These are phyloP conservation scores for Musca vetustissima DNA, from an alignment of 1,140 invertebrate genomes.

Conservation along the genomic window DNA sequence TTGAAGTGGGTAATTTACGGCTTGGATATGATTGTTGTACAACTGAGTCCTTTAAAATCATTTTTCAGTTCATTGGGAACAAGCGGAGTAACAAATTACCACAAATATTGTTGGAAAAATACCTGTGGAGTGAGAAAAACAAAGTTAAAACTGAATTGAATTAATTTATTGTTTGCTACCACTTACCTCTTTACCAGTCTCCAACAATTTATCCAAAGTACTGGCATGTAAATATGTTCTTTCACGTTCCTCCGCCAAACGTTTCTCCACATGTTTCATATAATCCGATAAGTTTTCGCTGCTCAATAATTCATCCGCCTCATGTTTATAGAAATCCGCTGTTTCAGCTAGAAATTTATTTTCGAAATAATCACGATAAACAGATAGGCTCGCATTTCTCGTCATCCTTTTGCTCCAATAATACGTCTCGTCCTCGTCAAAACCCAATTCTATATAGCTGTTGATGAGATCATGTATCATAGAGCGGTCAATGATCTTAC, in stretches of 20 bases:
- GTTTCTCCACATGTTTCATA: constrained; percentile 94
- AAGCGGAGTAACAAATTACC: too few species aligned
- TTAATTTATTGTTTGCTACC: not conserved
- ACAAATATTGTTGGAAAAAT: too few species aligned
- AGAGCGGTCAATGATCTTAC: constrained; percentile 94
- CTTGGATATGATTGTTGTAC: too few species aligned
- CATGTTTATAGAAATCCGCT: constrained; percentile 90
- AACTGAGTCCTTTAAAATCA: too few species aligned
- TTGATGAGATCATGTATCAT: constrained; percentile 90
- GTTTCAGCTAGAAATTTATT: constrained; percentile 94
- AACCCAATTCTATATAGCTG: constrained; percentile 78
- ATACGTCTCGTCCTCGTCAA: constrained; percentile 94
- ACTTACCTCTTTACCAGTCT: constrained; percentile 87
- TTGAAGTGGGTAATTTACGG: too few species aligned
- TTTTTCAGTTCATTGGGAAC: too few species aligned
- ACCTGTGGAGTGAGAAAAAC: too few species aligned
- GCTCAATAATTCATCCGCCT: constrained; percentile 91
- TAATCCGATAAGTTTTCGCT: constrained; percentile 98
- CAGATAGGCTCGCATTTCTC: constrained; percentile 75
- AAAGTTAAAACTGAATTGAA: not conserved
- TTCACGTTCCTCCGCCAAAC: constrained; percentile 88
- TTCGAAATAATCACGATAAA: constrained; percentile 97
- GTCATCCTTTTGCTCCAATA: constrained; percentile 46
- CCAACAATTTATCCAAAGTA: constrained; percentile 79
- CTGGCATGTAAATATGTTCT: constrained; percentile 95